These are phyloP conservation scores for Crocuta crocuta DNA, from an alignment of 2,113 vertebrate genomes.

Conservation along the genomic window DNA sequence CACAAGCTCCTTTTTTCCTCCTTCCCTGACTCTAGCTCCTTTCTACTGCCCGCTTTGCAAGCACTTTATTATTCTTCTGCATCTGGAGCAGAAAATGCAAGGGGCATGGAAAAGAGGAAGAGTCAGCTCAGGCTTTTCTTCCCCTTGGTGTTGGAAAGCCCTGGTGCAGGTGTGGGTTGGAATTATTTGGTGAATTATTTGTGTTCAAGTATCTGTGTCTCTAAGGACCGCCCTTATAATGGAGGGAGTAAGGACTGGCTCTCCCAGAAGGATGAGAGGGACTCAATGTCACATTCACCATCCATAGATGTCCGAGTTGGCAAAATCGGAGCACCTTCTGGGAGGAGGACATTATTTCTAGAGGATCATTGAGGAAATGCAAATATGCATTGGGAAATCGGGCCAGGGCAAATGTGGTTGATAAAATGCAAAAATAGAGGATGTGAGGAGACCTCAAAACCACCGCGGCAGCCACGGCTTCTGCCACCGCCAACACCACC, in stretches of 20 bases:
- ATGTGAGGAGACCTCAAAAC: not conserved
- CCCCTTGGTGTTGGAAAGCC: not conserved
- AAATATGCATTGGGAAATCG: not conserved
- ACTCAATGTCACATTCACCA: not conserved
- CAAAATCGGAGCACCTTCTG: not conserved
- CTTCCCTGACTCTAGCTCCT: not conserved
- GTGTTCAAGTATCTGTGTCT: not conserved
- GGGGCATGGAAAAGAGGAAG: not conserved
- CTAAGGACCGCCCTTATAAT: not conserved
- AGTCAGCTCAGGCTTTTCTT: not conserved
- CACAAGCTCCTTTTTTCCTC: conserved; percentile 4
- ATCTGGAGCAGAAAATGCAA: conserved; percentile 19
- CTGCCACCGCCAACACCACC: no score
- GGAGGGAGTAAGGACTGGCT: not conserved
- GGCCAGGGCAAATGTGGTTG: not conserved
- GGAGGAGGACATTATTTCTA: conserved; percentile 10
- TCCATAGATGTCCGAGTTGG: not conserved
- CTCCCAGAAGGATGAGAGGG: not conserved
- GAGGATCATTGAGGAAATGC: not conserved
- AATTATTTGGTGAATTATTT: not conserved
- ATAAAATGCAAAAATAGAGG: not conserved
- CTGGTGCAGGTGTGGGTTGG: not conserved
- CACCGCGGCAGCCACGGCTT: not conserved
- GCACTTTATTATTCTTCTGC: conserved; percentile 22
- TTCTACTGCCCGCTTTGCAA: not conserved